These are phyloP conservation scores for Tretioscincus oriximinensis DNA, from an alignment of 2,113 vertebrate species.

Conservation along the genomic window DNA sequence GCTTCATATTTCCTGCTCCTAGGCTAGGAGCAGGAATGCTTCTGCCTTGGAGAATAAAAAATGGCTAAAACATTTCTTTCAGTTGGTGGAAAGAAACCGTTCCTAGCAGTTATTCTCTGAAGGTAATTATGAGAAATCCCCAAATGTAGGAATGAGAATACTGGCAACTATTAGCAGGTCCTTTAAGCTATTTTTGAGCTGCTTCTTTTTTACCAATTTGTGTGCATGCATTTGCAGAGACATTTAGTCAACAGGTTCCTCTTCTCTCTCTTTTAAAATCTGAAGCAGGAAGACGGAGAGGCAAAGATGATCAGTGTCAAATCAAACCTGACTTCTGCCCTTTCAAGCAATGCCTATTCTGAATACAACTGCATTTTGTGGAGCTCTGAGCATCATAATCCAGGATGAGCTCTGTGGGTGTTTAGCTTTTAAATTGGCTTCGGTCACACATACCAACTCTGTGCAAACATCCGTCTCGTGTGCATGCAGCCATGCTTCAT, in stretches of 20 bases:
- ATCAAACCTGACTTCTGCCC: neutral
- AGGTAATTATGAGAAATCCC: fast-evolving
- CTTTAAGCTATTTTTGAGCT: no score
- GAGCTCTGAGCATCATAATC: constrained; percentile 17
- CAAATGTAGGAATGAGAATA: no score
- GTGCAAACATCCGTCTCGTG: neutral
- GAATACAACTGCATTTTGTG: neutral
- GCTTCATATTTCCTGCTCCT: no score
- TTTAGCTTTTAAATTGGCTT: constrained; percentile 3
- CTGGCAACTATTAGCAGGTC: no score
- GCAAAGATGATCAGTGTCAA: neutral
- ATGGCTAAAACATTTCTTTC: no score
- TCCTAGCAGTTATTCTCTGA: no score
- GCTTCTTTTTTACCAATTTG: no score
- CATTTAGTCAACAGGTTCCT: neutral
- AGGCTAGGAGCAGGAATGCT: no score
- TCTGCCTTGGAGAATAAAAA: no score
- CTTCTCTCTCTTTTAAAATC: neutral
- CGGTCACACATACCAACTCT: constrained; percentile 38
- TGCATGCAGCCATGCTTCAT: neutral
- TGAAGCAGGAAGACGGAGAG: no score
- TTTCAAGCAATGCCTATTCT: fast-evolving
- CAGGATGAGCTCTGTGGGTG: neutral
- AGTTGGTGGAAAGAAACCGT: no score
- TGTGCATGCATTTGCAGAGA: neutral